Percentiles rank a stretch among this genome's conserved stretches.
phyloP scores from a whole-genome alignment of 2,113 vertebrate genomes.

The Eudyptes chrysolophus region DNA sequence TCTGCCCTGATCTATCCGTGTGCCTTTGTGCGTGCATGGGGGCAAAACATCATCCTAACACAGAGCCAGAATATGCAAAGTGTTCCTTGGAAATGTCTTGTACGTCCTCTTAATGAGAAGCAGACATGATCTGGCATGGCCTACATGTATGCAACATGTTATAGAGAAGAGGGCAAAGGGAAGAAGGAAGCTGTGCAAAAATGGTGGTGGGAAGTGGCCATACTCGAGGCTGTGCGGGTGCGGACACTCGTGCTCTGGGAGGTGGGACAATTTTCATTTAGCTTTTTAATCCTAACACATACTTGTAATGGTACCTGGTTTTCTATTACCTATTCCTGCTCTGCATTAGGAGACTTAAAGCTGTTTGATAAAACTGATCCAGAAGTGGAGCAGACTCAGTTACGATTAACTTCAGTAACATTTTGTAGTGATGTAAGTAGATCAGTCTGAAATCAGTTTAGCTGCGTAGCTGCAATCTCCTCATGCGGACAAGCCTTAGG shows the following conservation, averaged over 20 bases:
- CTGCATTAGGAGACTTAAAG: neutral
- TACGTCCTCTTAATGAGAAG: neutral
- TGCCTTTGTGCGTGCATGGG: neutral
- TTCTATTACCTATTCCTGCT: neutral
- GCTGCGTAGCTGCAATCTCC: neutral
- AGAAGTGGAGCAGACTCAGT: neutral
- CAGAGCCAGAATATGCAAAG: neutral
- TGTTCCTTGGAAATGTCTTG: neutral
- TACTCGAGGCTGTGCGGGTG: neutral
- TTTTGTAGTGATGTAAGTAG: neutral
- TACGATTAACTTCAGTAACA: neutral
- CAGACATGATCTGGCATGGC: neutral
- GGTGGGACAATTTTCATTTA: neutral
- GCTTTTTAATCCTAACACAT: neutral
- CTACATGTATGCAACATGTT: fast-evolving
- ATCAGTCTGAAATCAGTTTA: constrained; percentile 27
- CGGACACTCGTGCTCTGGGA: neutral
- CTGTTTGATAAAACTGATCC: neutral
- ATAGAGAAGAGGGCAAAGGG: neutral
- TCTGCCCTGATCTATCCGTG: neutral
- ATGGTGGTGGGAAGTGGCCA: neutral
- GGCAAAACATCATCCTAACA: neutral
- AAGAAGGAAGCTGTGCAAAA: neutral
- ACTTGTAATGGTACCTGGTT: neutral
- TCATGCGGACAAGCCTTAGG: neutral